Evolutionary conservation across 2,888 invertebrate species (phyloP), one percentile per base, ranked within the genome.

Genomic region (Athripsodes cinereus): DNA sequence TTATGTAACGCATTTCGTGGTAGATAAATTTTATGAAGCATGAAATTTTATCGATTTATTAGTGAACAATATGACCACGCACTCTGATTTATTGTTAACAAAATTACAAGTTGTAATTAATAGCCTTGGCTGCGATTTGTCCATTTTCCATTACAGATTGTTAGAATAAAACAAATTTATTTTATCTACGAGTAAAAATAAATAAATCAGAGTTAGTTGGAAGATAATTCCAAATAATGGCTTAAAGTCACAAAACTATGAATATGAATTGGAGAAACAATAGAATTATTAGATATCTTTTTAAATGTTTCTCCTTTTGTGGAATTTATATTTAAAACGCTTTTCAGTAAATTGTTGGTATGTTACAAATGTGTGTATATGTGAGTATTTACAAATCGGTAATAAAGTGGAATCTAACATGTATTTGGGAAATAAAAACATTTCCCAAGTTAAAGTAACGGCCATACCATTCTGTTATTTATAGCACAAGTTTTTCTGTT

Each of bases 381-480:
- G 26, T 26, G 10, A 6, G 26, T 26, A 26, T 40, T 40, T 40
- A 40, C 40, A 40, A 40, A 40, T 40, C 40, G 40, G 40, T 40
- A 40, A 40, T 40, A 40, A 13, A 40, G 40, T 13, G 40, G 40
- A 40, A 40, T 40, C 40, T 40, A 2, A 40, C 40, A 40, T 40
- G 40, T 40, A 40, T 40, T 8, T 3, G 19, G 48, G 48, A 53
- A 20, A 26, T 11, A 46, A 31, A 21, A 40, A 8, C 19, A 52
- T 20, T n/a, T 20, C 31, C 19, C 16, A 19, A 21, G 40, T 40
- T n/a, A 40, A 40, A 40, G n/a, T 46, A 18, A 53, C 26, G 44
- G 40, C 53, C 44, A 44, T 26, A 55, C 22, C 55, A 47, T 55
- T 20, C 21, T 22, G 13, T 55, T 55, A 55, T 55, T 55, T 55